Evolutionary conservation across 2,113 vertebrate species (phyloP).

Genomic region (Cottus gobio): DNA sequence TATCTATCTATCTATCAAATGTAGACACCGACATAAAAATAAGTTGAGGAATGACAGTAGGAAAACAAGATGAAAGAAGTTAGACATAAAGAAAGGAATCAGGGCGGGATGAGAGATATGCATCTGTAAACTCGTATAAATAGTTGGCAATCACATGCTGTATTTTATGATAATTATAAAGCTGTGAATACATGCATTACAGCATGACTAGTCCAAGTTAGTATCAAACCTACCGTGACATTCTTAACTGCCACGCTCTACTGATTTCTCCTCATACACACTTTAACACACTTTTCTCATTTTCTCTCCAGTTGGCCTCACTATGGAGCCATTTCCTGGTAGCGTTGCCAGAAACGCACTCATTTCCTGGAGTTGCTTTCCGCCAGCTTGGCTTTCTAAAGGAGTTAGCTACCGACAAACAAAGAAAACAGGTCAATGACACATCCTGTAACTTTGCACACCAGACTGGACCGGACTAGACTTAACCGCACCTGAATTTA

Average conservation of each 20-base stretch:
- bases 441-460: conserved; percentile 6
- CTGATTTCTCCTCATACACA: conserved; percentile 6
- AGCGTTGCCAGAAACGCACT: conserved; percentile 48
- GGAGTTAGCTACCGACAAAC: conserved; percentile 29
- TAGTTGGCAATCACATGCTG: neutral
- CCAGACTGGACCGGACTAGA: neutral
- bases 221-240: conserved; percentile 8
- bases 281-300: conserved; percentile 6
- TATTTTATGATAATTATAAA: conserved; percentile 32
- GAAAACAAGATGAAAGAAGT: neutral
- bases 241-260: neutral
- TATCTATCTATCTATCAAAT: too few species aligned
- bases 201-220: conserved; percentile 12
- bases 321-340: conserved; percentile 58
- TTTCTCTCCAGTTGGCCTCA: conserved; percentile 36
- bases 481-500: conserved; percentile 3
- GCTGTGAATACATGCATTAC: neutral
- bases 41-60: conserved; percentile 4
- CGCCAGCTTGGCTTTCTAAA: conserved; percentile 40
- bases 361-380: conserved; percentile 69
- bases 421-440: conserved; percentile 49
- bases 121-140: conserved; percentile 10
- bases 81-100: neutral
- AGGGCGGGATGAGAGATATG: neutral
- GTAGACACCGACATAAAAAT: conserved; percentile 7